A percentile compares a stretch with the other conserved stretches of the same genome.
Evolutionary conservation across 2,888 invertebrate species (phyloP).

Genomic region (Dasypolia templi): DNA sequence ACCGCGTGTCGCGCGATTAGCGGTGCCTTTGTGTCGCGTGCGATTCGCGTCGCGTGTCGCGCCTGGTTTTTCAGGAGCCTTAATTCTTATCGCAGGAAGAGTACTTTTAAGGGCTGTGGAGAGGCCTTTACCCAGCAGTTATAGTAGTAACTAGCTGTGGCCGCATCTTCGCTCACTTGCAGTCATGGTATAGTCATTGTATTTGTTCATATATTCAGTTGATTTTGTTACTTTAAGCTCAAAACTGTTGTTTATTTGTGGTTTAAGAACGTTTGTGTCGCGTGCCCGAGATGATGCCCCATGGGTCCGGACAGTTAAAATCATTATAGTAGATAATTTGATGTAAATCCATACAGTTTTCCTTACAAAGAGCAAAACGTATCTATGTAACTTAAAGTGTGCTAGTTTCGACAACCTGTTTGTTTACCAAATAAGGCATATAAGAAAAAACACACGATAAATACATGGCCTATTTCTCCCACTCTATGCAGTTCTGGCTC

Average conservation of each 20-base stretch:
- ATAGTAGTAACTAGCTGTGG: no score
- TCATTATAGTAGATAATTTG: neutral
- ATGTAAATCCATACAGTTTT: neutral
- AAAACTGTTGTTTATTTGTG: no score
- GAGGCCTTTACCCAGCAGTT: neutral
- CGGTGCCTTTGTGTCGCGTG: no score
- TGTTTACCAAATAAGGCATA: neutral
- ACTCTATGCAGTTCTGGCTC: conserved; percentile 7
- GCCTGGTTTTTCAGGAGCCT: no score
- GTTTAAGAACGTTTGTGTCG: neutral
- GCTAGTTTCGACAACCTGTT: neutral
- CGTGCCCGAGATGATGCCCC: neutral
- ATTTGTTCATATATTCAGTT: no score
- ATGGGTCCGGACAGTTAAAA: neutral
- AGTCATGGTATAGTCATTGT: no score
- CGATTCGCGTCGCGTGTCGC: no score
- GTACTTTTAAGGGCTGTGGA: no score
- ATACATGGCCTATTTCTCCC: conserved; percentile 37
- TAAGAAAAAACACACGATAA: neutral
- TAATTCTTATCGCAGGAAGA: neutral
- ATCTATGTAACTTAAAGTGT: neutral
- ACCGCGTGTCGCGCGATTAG: no score
- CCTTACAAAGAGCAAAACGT: neutral
- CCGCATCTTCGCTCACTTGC: no score
- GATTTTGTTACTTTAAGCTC: no score